Evolutionary conservation across 2,797 vertebrate species (phyloP), one percentile per base, ranked within the genome.

Genomic region (Serranus cabrilla): DNA sequence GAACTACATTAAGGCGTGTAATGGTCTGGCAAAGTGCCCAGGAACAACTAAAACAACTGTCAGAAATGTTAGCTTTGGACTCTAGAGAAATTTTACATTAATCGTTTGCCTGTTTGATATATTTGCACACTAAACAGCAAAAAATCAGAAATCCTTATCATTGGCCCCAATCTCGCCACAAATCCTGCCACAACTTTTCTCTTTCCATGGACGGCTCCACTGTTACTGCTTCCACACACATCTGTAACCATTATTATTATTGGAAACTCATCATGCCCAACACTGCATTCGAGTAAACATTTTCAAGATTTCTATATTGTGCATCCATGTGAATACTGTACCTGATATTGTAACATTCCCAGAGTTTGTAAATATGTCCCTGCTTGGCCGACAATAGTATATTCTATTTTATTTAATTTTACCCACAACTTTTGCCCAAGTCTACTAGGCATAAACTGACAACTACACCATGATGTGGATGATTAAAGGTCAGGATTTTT

Each of bases 1-100:
- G 18, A 81, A 66, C 34, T 72, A 56, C 39, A 78, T 55, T 46
- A 74, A 71, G 49, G 56, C 1, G 4, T 71, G 56, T 75, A 66
- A 77, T 57, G 79, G 20, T 40, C 34, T 34, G 63, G 45, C 52
- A 58, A 25, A 71, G 17, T 40, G 45, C 52, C 60, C 43, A 46
- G 31, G 34, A 60, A 61, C 18, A 34, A 54, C 49, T 64, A 47
- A 69, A 60, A 49, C 58, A 52, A 77, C 25, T n/a, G 14, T 70
- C 21, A 46, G n/a, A 63, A 59, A 55, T 56, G 51, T 74, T 43
- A 52, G 46, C 46, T 40, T 47, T 57, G 42, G 61, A 39, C 42
- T 69, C 20, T 2, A 1, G 74, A 56, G 65, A 34, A 20, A 64
- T 20, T 47, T 50, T 47, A 4, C 1, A 63, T 45, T 34, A 45